Conservation (phyloP, 2,888 invertebrate species). For the Acleris emargana region DNA sequence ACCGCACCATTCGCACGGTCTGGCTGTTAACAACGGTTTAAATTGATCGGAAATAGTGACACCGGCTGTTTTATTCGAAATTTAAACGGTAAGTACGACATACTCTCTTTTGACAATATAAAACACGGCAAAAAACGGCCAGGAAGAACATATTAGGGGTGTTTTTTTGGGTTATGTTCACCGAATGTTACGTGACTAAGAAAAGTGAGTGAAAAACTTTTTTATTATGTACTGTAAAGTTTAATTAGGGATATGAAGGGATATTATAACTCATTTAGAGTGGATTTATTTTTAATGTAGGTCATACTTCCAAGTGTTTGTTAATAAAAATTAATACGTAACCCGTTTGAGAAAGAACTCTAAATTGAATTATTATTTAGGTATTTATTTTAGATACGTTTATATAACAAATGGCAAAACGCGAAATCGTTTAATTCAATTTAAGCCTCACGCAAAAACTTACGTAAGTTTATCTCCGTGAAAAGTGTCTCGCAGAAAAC, state of each 20-base stretch:
- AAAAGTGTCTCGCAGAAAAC: no score
- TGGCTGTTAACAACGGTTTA: constrained; percentile 37
- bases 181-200: constrained; percentile 17
- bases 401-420: no score
- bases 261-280: no score
- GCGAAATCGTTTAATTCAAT: constrained; percentile 17
- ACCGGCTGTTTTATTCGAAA: constrained; percentile 48
- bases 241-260: not conserved
- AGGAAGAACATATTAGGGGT: not conserved
- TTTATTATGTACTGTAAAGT: not conserved
- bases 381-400: no score
- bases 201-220: constrained; percentile 14
- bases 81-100: constrained; percentile 48
- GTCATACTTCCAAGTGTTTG: no score
- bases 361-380: no score
- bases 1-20: constrained; percentile 57
- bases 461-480: constrained; percentile 15
- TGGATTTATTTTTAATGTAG: no score
- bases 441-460: constrained; percentile 16
- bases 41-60: constrained; percentile 46
- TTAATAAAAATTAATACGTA: no score
- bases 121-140: constrained; percentile 4
- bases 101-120: constrained; percentile 23
- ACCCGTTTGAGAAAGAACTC: no score
- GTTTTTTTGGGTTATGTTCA: not conserved